phyloP scores from a whole-genome alignment of 2,888 invertebrate genomes.

The Idaea aversata region DNA sequence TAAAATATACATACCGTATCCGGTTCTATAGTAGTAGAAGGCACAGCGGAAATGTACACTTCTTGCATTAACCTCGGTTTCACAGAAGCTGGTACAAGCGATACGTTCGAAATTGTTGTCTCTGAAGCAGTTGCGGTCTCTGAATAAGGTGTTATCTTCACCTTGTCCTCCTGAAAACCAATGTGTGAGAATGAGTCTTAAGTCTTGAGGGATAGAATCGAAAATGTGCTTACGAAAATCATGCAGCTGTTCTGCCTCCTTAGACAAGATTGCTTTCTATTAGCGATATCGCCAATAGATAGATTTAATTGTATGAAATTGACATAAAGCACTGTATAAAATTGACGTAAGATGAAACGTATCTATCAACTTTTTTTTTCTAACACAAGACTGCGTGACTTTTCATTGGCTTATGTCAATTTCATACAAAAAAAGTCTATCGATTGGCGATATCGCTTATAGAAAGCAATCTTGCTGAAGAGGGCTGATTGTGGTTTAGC shows the following conservation, averaged over 20 bases:
- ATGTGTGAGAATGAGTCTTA: not conserved
- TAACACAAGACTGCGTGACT: too few relatives aligned
- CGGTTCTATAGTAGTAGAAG: conserved; percentile 58
- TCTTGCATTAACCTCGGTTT: conserved; percentile 48
- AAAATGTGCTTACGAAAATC: not conserved
- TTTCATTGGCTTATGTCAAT: too few relatives aligned
- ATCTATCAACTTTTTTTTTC: too few relatives aligned
- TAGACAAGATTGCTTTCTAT: too few relatives aligned
- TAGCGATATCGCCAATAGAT: too few relatives aligned
- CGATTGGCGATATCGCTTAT: too few relatives aligned
- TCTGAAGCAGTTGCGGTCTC: conserved; percentile 62
- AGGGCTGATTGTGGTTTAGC: not conserved
- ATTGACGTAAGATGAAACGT: too few relatives aligned
- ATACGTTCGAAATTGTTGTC: conserved; percentile 50
- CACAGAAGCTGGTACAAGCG: conserved; percentile 39
- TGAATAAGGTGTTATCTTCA: conserved; percentile 66
- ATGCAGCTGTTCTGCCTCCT: not conserved
- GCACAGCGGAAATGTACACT: conserved; percentile 45
- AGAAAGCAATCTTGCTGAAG: too few relatives aligned
- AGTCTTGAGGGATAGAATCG: not conserved
- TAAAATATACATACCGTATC: conserved; percentile 55
- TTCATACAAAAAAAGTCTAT: too few relatives aligned
- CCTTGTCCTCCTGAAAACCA: conserved; percentile 57
- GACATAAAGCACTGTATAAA: too few relatives aligned
- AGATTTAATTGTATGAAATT: too few relatives aligned